Evolutionary conservation across 1,140 invertebrate species (phyloP), one percentile per base, ranked within the genome.

Genomic region (Heliconius eleuchia): DNA sequence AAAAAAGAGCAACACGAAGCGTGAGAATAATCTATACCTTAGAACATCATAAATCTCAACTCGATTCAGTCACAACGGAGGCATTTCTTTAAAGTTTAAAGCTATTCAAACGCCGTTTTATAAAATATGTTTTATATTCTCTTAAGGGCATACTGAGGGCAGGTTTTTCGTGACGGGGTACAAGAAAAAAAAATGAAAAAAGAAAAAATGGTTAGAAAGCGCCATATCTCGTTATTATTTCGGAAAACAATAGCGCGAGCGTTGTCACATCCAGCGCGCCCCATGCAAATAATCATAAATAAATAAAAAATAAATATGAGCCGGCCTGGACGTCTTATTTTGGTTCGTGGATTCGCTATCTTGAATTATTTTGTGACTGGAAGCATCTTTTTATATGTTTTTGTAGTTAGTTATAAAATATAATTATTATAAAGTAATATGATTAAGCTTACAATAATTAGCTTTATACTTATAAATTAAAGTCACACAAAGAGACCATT

Each of bases 231-330:
- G 91, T 93, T 94, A 94, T 94, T 93, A 93, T 94, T 92, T 93
- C 83, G 88, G 90, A 88, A 92, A 85, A 94, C 92, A 94, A 94
- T 94, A 94, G 92, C 89, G 92, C 88, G 90, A 90, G 84, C 78
- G 81, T 86, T 93, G 93, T 94, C 93, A 93, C 89, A 89, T 90
- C 85, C 90, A 86, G 88, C 92, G 91, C 93, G 93, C 85, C 74
- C 85, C 92, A 94, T 94, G 93, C 93, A 94, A 94, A 94, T 94
- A 93, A 92, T 93, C 92, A 94, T 94, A 94, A 94, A 94, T 94
- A 93, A 94, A 94, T 94, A 92, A 93, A 91, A 81, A 94, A 93
- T 92, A 91, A 93, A 93, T 93, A 94, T 92, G 90, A 94, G 85
- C 78, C 76, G 82, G 75, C 73, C 76, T 72, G 80, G 89, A 94